Evolutionary conservation across 2,797 vertebrate species (phyloP), one percentile per base, ranked within the genome.

Genomic region (Tapera naevia): DNA sequence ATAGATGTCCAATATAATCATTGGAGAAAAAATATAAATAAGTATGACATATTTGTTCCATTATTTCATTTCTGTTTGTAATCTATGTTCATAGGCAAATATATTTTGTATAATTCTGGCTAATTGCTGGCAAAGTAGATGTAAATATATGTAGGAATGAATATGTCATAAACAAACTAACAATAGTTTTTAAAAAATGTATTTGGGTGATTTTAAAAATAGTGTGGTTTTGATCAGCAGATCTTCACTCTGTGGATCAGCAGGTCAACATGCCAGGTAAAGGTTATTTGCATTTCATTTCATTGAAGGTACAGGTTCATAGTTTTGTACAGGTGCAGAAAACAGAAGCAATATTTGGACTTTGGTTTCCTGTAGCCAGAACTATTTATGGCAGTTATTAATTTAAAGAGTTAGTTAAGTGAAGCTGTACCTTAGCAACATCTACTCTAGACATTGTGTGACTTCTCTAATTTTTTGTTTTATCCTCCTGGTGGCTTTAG

Each of bases 101-200:
- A 82, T 57, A 23, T 93, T 96, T 93, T 94, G 85, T 96, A 4
- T 96, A 85, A 96, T 95, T 86, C 83, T 96, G 85, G 58, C 90
- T 97, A 86, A 93, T 91, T 96, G 87, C 88, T 96, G 93, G 86
- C 91, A 95, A 94, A 88, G 94, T 57, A 95, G 66, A 96, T n/a
- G 56, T 93, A 97, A 96, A 91, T 94, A 87, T 94, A 76, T 93
- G 92, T 96, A 88, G 86, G 80, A 97, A 93, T 73, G 61, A 78
- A 39, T 54, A 80, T 91, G 50, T 32, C 48, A 35, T 94, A 93
- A 96, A 91, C 88, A 94, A 89, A 73, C 65, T 94, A 65, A 86
- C 67, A 71, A 65, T 54, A 46, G 25, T 43, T 80, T 84, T 71
- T 22, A 60, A 82, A 80, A 81, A 37, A 30, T 1, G 4, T 45